Percentiles rank a stretch among this genome's conserved stretches.
phyloP scores from a whole-genome alignment of 2,113 vertebrate genomes.

The Clinocottus analis region DNA sequence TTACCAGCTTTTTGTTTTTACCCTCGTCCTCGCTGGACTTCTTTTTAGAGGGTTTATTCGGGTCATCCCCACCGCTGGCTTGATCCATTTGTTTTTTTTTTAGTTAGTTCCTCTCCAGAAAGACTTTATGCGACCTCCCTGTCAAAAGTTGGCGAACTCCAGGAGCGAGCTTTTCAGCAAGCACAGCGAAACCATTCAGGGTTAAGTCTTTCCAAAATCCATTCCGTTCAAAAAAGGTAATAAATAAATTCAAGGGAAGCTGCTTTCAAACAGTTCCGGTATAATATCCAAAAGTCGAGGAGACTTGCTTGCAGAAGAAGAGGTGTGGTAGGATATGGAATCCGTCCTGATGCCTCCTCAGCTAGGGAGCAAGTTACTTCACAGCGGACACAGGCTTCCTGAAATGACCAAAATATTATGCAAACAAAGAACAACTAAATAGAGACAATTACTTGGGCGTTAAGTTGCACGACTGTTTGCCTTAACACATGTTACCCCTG shows the following conservation, averaged over 20 bases:
- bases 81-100: conserved; percentile 78
- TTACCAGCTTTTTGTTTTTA: conserved; percentile 88
- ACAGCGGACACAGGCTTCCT: conserved; percentile 28
- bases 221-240: conserved; percentile 61
- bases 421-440: conserved; percentile 19
- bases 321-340: conserved; percentile 69
- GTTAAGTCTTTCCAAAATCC: conserved; percentile 75
- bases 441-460: background rate
- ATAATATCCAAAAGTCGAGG: conserved; percentile 38
- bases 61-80: conserved; percentile 84
- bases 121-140: conserved; percentile 14
- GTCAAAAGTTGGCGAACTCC: conserved; percentile 51
- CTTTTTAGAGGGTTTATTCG: conserved; percentile 83
- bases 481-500: conserved; percentile 57
- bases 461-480: conserved; percentile 31
- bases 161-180: background rate
- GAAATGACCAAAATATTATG: conserved; percentile 31
- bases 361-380: conserved; percentile 18
- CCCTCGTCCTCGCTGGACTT: conserved; percentile 83
- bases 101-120: conserved; percentile 31
- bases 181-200: conserved; percentile 40
- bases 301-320: conserved; percentile 20
- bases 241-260: conserved; percentile 2
- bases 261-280: conserved; percentile 39
- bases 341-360: conserved; percentile 53